A percentile compares a stretch with the other conserved stretches of the same genome.
phyloP scores from a whole-genome alignment of 2,113 vertebrate genomes.

The Entosphenus tridentatus region DNA sequence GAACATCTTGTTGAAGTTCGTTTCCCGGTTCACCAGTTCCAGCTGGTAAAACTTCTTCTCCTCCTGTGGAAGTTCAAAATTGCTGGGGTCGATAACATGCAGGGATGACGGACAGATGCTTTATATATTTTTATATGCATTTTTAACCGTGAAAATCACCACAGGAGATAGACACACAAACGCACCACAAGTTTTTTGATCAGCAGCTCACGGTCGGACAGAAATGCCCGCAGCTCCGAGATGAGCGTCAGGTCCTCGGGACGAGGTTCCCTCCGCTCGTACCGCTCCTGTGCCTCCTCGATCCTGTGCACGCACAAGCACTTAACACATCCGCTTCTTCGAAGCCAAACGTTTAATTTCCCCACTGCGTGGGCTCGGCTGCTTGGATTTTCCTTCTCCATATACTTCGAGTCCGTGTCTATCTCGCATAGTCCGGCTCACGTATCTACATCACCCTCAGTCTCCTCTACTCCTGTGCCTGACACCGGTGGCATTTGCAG shows the following conservation, averaged over 20 bases:
- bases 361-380: no score
- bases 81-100: constrained; percentile 11
- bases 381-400: no score
- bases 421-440: no score
- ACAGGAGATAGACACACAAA: constrained; percentile 13
- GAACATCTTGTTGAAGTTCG: constrained; percentile 98
- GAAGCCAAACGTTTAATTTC: no score
- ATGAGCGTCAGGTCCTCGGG: constrained; percentile 80
- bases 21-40: constrained; percentile 94
- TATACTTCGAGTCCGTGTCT: no score
- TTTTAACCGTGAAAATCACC: background rate
- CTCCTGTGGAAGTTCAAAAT: constrained; percentile 41
- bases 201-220: constrained; percentile 67
- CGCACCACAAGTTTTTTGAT: constrained; percentile 95
- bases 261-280: constrained; percentile 73
- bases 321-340: no score
- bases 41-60: constrained; percentile 99
- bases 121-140: background rate
- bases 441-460: no score
- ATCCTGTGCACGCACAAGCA: constrained; percentile 28
- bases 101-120: constrained; percentile 7
- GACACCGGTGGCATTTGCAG: no score
- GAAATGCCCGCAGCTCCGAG: constrained; percentile 78
- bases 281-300: constrained; percentile 88
- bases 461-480: no score